Percentiles rank a stretch among this genome's conserved stretches.
These are phyloP conservation scores for Eristalinus aeneus DNA, from an alignment of 2,888 invertebrate species.

Conservation along the genomic window DNA sequence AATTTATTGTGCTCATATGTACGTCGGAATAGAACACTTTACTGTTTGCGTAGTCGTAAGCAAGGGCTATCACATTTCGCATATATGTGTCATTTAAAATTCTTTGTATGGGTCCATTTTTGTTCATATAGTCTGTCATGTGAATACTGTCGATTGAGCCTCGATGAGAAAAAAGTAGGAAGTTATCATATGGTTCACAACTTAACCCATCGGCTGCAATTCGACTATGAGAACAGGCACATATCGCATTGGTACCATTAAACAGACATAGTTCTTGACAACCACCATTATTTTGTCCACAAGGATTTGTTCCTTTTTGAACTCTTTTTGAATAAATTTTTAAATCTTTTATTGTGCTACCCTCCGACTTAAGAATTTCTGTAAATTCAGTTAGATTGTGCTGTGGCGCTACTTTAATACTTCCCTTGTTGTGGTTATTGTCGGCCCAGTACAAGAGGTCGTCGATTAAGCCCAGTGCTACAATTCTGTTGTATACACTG, in stretches of 20 bases:
- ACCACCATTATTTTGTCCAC: constrained; percentile 85
- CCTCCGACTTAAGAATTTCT: constrained; percentile 83
- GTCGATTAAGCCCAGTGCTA: constrained; percentile 85
- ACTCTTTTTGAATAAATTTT: constrained; percentile 83
- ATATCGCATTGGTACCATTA: constrained; percentile 85
- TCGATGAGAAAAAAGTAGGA: constrained; percentile 91
- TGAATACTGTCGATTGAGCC: constrained; percentile 91
- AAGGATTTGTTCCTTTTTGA: constrained; percentile 84
- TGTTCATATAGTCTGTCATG: constrained; percentile 86
- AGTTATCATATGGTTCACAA: constrained; percentile 89
- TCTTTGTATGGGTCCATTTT: constrained; percentile 89
- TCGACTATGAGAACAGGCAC: constrained; percentile 92
- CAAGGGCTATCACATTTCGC: constrained; percentile 92
- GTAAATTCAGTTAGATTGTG: constrained; percentile 83
- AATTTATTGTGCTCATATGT: constrained; percentile 91
- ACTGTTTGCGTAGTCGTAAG: constrained; percentile 87
- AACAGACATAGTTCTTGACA: constrained; percentile 91
- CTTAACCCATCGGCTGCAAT: constrained; percentile 84
- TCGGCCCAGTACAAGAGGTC: constrained; percentile 90
- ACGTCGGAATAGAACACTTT: constrained; percentile 94
- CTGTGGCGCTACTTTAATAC: constrained; percentile 84
- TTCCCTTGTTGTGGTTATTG: constrained; percentile 82
- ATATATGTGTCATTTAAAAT: constrained; percentile 88
- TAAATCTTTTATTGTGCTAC: constrained; percentile 87
- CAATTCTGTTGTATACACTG: constrained; percentile 75